Base-by-base conservation (phyloP, 1,140 invertebrate species). In the Hyles vespertilio region DNA sequence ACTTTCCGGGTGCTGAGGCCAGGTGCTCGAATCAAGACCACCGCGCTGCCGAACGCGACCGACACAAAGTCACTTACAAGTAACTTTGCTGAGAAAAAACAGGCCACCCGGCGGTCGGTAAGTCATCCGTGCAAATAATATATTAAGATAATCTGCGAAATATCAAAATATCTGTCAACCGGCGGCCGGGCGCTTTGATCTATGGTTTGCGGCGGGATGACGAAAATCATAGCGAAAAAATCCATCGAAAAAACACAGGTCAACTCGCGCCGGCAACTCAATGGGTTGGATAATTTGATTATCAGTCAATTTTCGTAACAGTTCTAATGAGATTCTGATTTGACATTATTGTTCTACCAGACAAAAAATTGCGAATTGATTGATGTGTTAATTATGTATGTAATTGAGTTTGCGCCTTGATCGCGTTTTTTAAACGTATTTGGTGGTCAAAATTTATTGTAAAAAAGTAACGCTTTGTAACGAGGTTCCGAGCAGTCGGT, bases 161-260 rank as follows among this genome's bases (percentile, higher is more conserved):
- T 82, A 84, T 81, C 76, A 84, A 79, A 84, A 84, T 79, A 84
- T 84, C 72, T 83, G 81, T 86, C 81, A 84, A 79, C 73, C 63
- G 66, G 67, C 76, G 74, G 81, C 61, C 59, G 55, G 58, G 52
- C 57, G 67, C 73, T 88, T 85, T 86, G 81, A 86, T 86, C 72
- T 79, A 73, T 74, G 46, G 65, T 47, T 56, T 46, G 55, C 60
- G 61, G 51, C 55, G 56, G 64, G n/a, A 45, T 36, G 40, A 12
- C n/a, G 52, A 65, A 60, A 63, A 64, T 69, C 46, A 48, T 32
- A 50, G 12, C 45, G 63, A 66, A 66, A 63, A 54, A 50, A 45
- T 11, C 8, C 3, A 32, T n/a, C 43, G 34, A 53, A 65, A 71
- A 72, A 72, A 66, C 56, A 10, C 11, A 22, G 50, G 53, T 72